These are phyloP conservation scores for Stenotaenia linearis DNA, from an alignment of 2,888 invertebrate genomes.

Conservation along the genomic window DNA sequence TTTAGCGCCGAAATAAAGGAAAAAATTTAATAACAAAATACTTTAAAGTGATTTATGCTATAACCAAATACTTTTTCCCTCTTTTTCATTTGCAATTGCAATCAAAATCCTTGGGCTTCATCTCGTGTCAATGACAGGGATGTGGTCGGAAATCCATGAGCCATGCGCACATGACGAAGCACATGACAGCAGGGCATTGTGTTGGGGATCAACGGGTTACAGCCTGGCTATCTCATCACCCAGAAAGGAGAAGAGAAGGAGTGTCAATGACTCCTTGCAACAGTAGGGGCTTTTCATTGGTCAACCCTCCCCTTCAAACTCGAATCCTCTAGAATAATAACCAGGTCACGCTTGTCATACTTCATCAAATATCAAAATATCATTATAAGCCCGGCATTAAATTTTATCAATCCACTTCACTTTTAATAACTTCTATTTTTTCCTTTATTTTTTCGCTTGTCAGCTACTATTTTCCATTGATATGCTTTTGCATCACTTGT, in stretches of 20 bases:
- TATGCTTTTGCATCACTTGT: slow-evolving; percentile 13
- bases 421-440: slow-evolving; percentile 2
- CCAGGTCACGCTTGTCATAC: slow-evolving; percentile 19
- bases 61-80: too few relatives aligned
- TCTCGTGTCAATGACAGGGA: neutral
- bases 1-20: too few relatives aligned
- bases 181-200: neutral
- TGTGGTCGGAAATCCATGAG: neutral
- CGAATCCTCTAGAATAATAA: slow-evolving; percentile 2
- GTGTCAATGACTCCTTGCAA: slow-evolving; percentile 3
- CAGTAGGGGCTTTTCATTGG: slow-evolving; percentile 16
- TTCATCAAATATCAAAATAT: slow-evolving; percentile 11
- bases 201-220: slow-evolving; percentile 23
- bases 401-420: neutral
- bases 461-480: slow-evolving; percentile 14
- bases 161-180: neutral
- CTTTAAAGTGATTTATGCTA: too few relatives aligned
- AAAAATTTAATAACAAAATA: too few relatives aligned
- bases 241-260: slow-evolving; percentile 14
- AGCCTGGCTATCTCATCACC: slow-evolving; percentile 8
- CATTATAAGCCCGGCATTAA: slow-evolving; percentile 9
- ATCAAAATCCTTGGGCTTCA: slow-evolving; percentile 3
- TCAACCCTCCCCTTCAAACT: neutral
- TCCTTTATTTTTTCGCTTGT: neutral
- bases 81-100: neutral